These are phyloP conservation scores for Amorpha juglandis DNA, from an alignment of 2,888 invertebrate species.

Conservation along the genomic window DNA sequence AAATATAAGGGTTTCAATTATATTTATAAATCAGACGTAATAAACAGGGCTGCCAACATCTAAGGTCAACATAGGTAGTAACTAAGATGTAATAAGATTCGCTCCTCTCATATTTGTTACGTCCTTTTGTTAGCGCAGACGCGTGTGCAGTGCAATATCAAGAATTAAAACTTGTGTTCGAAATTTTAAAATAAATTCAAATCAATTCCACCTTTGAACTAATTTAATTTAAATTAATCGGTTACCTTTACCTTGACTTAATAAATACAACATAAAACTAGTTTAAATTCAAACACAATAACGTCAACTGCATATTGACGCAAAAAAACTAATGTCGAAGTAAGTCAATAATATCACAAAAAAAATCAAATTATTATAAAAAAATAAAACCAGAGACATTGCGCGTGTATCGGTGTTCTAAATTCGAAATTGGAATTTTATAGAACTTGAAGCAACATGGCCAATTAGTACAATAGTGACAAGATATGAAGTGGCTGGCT, in stretches of 20 bases:
- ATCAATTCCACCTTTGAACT: not conserved
- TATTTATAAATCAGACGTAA: too few species aligned
- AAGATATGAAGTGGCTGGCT: constrained; percentile 68
- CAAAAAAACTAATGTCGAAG: not conserved
- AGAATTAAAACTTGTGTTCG: not conserved
- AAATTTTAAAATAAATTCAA: not conserved
- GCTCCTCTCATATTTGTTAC: constrained; percentile 6
- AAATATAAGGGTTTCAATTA: too few species aligned
- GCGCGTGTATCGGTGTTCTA: not conserved
- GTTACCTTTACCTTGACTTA: not conserved
- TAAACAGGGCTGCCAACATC: too few species aligned
- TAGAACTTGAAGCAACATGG: constrained; percentile 10
- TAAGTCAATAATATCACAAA: not conserved
- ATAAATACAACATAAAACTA: not conserved
- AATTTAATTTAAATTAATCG: constrained; percentile 2
- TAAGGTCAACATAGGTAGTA: not conserved
- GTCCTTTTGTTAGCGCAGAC: constrained; percentile 12
- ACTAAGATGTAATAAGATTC: not conserved
- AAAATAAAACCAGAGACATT: not conserved
- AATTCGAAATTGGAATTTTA: constrained; percentile 3
- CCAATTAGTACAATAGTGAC: not conserved
- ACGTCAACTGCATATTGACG: not conserved
- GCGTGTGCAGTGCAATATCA: constrained; percentile 5
- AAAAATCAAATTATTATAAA: not conserved
- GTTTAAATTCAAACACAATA: not conserved